Percentiles rank a stretch among this genome's conserved stretches.
These are phyloP conservation scores for Mustelus asterias DNA, from an alignment of 2,113 vertebrate genomes.

Conservation along the genomic window DNA sequence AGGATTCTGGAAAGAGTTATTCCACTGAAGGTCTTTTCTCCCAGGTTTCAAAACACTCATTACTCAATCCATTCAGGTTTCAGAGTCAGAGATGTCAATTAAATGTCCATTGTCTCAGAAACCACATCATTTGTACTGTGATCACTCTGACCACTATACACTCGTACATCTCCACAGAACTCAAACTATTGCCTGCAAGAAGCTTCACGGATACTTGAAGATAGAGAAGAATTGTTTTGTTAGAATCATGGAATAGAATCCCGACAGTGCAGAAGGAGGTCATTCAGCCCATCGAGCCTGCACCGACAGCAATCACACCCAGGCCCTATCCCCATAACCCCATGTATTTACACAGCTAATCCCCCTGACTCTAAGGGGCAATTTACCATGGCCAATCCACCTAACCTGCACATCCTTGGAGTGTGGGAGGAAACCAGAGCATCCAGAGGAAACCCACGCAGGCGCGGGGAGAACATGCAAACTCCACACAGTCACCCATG, in stretches of 20 bases:
- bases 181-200: background rate
- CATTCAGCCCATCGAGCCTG: no score
- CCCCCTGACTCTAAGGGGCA: no score
- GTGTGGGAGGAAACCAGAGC: no score
- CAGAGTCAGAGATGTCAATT: background rate
- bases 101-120: background rate
- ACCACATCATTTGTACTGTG: background rate
- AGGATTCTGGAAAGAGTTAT: background rate
- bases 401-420: no score
- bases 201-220: background rate
- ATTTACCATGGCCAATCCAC: no score
- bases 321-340: no score
- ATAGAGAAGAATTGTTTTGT: background rate
- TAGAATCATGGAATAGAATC: background rate
- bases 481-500: no score
- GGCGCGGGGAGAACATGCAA: no score
- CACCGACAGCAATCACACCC: no score
- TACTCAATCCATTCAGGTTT: background rate
- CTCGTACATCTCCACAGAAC: background rate
- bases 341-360: no score
- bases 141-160: background rate
- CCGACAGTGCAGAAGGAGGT: no score
- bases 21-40: background rate
- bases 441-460: no score
- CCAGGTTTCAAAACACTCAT: background rate